Evolutionary conservation across 2,888 invertebrate genomes (phyloP).

Genomic region (Unio delphinus): DNA sequence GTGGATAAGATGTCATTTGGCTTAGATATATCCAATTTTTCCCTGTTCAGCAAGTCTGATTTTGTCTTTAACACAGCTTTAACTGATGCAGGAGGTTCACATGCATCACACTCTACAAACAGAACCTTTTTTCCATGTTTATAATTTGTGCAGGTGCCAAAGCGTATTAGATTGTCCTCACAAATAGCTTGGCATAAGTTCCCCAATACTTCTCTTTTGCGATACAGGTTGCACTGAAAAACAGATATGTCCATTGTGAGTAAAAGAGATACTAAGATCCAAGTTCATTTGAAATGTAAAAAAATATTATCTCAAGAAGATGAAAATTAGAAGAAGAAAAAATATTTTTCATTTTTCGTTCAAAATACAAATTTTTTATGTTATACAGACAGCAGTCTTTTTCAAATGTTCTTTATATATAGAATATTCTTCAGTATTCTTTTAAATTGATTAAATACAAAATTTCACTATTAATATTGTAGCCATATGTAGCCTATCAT

Average conservation of each 20-base stretch:
- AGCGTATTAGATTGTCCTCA: conserved; percentile 73
- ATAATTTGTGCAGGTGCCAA: conserved; percentile 77
- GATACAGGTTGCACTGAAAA: conserved; percentile 68
- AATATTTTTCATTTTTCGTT: too few relatives aligned
- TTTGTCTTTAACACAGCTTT: conserved; percentile 50
- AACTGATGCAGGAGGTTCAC: conserved; percentile 17
- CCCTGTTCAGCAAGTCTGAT: conserved; percentile 5
- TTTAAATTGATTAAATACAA: too few relatives aligned
- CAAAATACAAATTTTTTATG: too few relatives aligned
- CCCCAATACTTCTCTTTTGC: conserved; percentile 76
- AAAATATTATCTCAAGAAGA: too few relatives aligned
- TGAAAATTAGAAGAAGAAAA: too few relatives aligned
- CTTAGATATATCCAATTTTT: conserved; percentile 8
- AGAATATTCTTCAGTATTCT: too few relatives aligned
- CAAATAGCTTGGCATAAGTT: conserved; percentile 79
- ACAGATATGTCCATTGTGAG: not conserved
- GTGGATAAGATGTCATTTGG: conserved; percentile 7
- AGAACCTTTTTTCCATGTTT: conserved; percentile 75
- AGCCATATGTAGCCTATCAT: too few relatives aligned
- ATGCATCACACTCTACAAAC: conserved; percentile 36
- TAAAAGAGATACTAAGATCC: too few relatives aligned
- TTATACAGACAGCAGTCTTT: too few relatives aligned
- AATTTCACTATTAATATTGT: too few relatives aligned
- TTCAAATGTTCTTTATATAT: too few relatives aligned
- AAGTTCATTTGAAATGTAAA: too few relatives aligned